These are phyloP conservation scores for Griposia aprilina DNA, from an alignment of 2,888 invertebrate genomes.

Conservation along the genomic window DNA sequence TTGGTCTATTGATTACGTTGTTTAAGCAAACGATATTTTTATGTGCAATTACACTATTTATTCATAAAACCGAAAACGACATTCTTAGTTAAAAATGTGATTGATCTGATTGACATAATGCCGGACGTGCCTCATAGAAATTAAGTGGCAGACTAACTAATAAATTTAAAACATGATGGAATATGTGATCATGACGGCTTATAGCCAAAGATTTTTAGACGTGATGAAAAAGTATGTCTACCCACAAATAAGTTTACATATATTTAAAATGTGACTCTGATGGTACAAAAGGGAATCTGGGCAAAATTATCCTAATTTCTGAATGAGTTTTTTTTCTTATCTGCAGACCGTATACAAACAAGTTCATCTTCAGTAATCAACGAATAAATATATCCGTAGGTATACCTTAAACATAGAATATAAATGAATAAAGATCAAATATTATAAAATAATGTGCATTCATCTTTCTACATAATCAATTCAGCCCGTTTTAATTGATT, in stretches of 20 bases:
- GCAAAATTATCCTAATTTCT: background rate
- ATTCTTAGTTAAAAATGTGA: background rate
- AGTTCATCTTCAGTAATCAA: slow-evolving; percentile 67
- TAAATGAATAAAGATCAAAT: slow-evolving; percentile 72
- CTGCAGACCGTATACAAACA: background rate
- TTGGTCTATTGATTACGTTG: background rate
- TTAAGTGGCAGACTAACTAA: background rate
- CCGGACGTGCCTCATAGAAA: background rate
- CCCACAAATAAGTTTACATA: no score
- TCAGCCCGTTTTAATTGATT: slow-evolving; percentile 73
- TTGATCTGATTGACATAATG: background rate
- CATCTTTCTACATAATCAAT: slow-evolving; percentile 72
- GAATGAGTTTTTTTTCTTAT: background rate
- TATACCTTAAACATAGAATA: slow-evolving; percentile 3
- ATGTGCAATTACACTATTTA: background rate
- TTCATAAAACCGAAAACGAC: background rate
- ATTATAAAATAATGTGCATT: slow-evolving; percentile 72
- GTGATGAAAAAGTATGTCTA: no score
- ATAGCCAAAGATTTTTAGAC: background rate
- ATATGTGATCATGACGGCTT: background rate
- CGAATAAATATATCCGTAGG: slow-evolving; percentile 18
- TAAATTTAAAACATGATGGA: background rate
- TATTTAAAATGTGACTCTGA: background rate
- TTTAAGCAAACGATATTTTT: background rate
- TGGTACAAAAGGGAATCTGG: background rate